phyloP scores from a whole-genome alignment of 2,888 invertebrate species.

The Pristionchus entomophagus region DNA sequence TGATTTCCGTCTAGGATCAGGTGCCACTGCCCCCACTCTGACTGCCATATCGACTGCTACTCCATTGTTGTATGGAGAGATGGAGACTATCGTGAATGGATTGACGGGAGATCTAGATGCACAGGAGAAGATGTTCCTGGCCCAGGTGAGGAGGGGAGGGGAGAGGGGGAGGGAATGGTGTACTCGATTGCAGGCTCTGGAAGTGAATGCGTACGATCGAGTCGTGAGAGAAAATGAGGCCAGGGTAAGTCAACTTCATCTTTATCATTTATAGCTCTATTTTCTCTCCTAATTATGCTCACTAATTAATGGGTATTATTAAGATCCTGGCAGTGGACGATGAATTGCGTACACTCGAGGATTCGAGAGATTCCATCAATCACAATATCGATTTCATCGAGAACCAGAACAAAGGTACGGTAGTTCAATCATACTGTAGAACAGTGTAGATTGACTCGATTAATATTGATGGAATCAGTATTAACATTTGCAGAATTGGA shows the following conservation, averaged over 20 bases:
- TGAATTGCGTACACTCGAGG: constrained; percentile 57
- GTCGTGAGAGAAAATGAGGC: constrained; percentile 52
- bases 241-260: constrained; percentile 34
- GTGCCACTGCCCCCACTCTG: constrained; percentile 33
- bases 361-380: constrained; percentile 54
- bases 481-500: constrained; percentile 54
- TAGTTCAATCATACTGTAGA: too few species aligned
- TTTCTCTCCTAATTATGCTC: too few species aligned
- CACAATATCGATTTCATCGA: constrained; percentile 61
- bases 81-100: constrained; percentile 51
- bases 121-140: constrained; percentile 53
- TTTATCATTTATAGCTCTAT: background rate
- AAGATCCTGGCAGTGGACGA: constrained; percentile 53
- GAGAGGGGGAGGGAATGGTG: background rate
- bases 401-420: constrained; percentile 58
- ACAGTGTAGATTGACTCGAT: too few species aligned
- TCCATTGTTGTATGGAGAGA: constrained; percentile 50
- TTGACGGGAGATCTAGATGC: constrained; percentile 50
- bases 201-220: constrained; percentile 54
- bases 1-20: background rate
- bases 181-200: constrained; percentile 48
- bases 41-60: constrained; percentile 35
- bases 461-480: background rate
- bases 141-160: constrained; percentile 18
- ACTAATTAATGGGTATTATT: background rate